Percentiles rank a stretch among this genome's conserved stretches.
phyloP scores from a whole-genome alignment of 2,113 vertebrate genomes.

The Albula goreensis region DNA sequence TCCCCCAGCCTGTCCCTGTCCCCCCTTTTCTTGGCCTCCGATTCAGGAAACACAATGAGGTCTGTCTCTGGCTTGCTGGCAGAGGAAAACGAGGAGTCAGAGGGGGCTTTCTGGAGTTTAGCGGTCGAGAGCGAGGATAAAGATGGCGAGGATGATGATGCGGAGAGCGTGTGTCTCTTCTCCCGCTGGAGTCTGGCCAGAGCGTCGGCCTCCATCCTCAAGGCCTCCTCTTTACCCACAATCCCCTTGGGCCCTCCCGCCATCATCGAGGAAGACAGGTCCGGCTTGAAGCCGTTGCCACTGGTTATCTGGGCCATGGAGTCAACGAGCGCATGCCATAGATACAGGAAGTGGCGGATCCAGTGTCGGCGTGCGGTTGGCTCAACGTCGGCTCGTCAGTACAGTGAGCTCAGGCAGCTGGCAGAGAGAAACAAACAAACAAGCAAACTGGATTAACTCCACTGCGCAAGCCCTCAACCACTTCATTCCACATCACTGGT shows the following conservation, averaged over 20 bases:
- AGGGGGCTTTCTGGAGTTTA: neutral
- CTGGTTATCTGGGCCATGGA: conserved; percentile 92
- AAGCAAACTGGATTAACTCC: neutral
- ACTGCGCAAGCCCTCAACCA: neutral
- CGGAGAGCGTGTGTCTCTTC: conserved; percentile 65
- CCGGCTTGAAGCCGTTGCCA: conserved; percentile 83
- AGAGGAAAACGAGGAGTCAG: conserved; percentile 35
- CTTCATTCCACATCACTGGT: neutral
- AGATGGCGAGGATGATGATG: conserved; percentile 33
- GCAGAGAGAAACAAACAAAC: neutral
- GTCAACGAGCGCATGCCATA: conserved; percentile 72
- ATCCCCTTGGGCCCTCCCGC: conserved; percentile 74
- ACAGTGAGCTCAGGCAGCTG: conserved; percentile 51
- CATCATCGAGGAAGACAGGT: conserved; percentile 66
- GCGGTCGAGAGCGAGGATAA: conserved; percentile 45
- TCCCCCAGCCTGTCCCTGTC: conserved; percentile 75
- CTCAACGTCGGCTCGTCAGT: neutral
- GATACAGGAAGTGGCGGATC: conserved; percentile 52
- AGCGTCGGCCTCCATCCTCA: conserved; percentile 96
- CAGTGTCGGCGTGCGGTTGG: conserved; percentile 38
- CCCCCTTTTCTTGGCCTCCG: conserved; percentile 72
- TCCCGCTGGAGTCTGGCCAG: conserved; percentile 88
- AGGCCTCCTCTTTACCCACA: conserved; percentile 93
- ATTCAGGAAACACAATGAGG: conserved; percentile 94
- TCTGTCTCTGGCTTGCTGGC: conserved; percentile 78